Conservation (phyloP, 2,113 vertebrate genomes). For the Syrmaticus mikado region DNA sequence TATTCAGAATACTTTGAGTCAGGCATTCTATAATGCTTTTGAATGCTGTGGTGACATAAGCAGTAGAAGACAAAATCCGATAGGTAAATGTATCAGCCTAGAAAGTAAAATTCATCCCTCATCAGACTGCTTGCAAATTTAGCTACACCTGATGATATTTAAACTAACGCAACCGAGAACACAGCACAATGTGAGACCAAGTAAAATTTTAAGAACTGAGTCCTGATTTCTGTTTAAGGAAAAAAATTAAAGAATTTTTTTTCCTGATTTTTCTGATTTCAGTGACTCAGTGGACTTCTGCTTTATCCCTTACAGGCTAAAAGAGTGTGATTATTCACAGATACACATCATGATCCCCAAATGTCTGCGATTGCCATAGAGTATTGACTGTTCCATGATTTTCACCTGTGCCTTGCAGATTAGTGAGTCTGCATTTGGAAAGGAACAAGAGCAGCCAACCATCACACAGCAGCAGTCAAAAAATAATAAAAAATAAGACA, state of each 20-base stretch:
- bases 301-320: conserved; percentile 7
- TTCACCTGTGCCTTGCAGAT: conserved; percentile 14
- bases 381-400: conserved; percentile 36
- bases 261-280: not conserved
- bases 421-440: not conserved
- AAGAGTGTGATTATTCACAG: conserved; percentile 16
- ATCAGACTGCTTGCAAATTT: not conserved
- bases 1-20: not conserved
- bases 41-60: not conserved
- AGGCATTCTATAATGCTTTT: not conserved
- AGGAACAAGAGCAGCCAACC: not conserved
- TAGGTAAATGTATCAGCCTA: not conserved
- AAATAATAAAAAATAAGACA: not conserved
- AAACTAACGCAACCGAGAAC: not conserved
- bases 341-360: conserved; percentile 49
- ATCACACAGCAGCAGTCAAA: not conserved
- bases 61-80: not conserved
- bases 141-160: not conserved
- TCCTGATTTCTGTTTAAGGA: not conserved
- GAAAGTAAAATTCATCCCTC: not conserved
- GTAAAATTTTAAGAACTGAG: not conserved
- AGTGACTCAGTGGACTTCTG: conserved; percentile 56
- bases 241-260: conserved; percentile 6
- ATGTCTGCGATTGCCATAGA: conserved; percentile 14
- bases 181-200: not conserved